phyloP scores from a whole-genome alignment of 2,888 invertebrate species.

The Neria commutata region DNA sequence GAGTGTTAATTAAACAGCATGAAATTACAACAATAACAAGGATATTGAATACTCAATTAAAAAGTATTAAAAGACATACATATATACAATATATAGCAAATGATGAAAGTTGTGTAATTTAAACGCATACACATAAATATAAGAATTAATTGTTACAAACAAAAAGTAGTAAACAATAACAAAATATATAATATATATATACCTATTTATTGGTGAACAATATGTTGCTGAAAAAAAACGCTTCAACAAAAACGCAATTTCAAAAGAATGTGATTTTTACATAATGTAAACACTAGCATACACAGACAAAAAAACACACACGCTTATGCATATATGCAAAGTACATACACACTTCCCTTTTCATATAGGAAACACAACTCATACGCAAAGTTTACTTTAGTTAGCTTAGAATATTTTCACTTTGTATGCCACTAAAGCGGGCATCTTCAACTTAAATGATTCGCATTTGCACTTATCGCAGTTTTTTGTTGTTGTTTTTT shows the following conservation, averaged over 20 bases:
- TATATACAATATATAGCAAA: conserved; percentile 4
- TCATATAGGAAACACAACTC: neutral
- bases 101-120: neutral
- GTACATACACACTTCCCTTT: no score
- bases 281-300: no score
- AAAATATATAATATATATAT: neutral
- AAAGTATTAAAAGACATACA: conserved; percentile 2
- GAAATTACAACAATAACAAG: conserved; percentile 3
- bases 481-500: neutral
- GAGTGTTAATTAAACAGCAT: neutral
- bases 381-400: conserved; percentile 1
- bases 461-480: neutral
- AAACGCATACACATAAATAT: neutral
- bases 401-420: conserved; percentile 1
- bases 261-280: neutral
- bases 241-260: neutral
- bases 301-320: no score
- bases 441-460: no score
- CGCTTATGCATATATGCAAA: no score
- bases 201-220: no score
- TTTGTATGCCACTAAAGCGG: no score
- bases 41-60: conserved; percentile 3
- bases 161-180: conserved; percentile 5
- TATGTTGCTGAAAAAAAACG: neutral
- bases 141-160: neutral